Evolutionary conservation across 2,797 vertebrate species (phyloP).

Genomic region (Tinamus major): DNA sequence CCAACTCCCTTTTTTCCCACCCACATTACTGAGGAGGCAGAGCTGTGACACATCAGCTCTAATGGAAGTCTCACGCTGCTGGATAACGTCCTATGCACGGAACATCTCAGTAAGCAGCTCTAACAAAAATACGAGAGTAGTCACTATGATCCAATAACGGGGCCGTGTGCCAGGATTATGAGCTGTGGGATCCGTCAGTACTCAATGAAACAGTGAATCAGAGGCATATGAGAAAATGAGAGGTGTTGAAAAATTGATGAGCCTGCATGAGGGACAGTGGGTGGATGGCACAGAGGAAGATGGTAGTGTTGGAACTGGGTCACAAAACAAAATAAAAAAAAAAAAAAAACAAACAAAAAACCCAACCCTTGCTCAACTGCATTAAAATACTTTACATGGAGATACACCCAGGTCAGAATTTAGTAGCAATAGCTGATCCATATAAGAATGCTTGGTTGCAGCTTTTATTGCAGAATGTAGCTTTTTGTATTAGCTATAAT

Average conservation of each 20-base stretch:
- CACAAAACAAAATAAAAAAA: not conserved
- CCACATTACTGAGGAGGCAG: not conserved
- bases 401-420: not conserved
- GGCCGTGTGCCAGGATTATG: not conserved
- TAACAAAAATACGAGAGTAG: not conserved
- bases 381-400: not conserved
- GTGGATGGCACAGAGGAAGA: not conserved
- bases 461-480: not conserved
- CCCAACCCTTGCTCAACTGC: not conserved
- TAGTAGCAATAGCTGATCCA: not conserved
- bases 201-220: conserved; percentile 30
- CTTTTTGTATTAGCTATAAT: not conserved
- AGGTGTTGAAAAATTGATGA: not conserved
- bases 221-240: not conserved
- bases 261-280: not conserved
- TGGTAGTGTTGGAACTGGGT: not conserved
- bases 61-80: not conserved
- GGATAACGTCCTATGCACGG: not conserved
- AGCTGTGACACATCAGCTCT: not conserved
- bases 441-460: not conserved
- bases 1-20: not conserved
- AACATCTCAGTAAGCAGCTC: not conserved
- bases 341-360: not conserved
- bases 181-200: not conserved
- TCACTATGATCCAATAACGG: not conserved